Percentiles rank a stretch among this genome's conserved stretches.
Evolutionary conservation across 2,888 invertebrate genomes (phyloP).

Genomic region (Monopis laevigella): DNA sequence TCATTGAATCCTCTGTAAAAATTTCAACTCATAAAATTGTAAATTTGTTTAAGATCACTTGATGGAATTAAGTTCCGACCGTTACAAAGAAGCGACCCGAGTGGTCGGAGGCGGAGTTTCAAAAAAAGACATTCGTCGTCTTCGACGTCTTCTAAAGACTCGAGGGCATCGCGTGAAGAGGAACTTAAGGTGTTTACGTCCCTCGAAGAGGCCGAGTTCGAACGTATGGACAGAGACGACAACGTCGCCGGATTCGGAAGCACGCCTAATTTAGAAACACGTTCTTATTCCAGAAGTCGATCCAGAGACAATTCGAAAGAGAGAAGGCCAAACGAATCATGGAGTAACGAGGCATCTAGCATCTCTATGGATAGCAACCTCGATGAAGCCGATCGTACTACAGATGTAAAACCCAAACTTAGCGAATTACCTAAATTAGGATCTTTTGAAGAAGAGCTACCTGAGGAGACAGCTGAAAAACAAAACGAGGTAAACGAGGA

Average conservation of each 20-base stretch:
- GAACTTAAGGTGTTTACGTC: slow-evolving; percentile 72
- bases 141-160: slow-evolving; percentile 68
- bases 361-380: slow-evolving; percentile 33
- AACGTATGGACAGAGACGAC: slow-evolving; percentile 38
- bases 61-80: slow-evolving; percentile 73
- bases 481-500: slow-evolving; percentile 35
- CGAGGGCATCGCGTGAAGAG: slow-evolving; percentile 70
- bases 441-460: slow-evolving; percentile 50
- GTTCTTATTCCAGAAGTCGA: slow-evolving; percentile 65
- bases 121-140: slow-evolving; percentile 68
- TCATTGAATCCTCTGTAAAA: slow-evolving; percentile 44
- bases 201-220: slow-evolving; percentile 69
- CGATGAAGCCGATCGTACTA: slow-evolving; percentile 26
- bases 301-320: slow-evolving; percentile 49
- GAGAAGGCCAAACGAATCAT: slow-evolving; percentile 34
- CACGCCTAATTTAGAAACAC: slow-evolving; percentile 58
- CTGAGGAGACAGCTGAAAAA: slow-evolving; percentile 34
- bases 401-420: slow-evolving; percentile 28
- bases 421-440: slow-evolving; percentile 42
- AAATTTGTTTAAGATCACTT: slow-evolving; percentile 68
- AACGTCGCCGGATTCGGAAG: slow-evolving; percentile 39
- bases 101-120: slow-evolving; percentile 68
- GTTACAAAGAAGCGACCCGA: slow-evolving; percentile 69
- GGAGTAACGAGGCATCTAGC: slow-evolving; percentile 31
- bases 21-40: slow-evolving; percentile 45